A percentile compares a stretch with the other conserved stretches of the same genome.
Conservation (phyloP, 2,888 invertebrate genomes). For the Microctonus aethiopoides region DNA sequence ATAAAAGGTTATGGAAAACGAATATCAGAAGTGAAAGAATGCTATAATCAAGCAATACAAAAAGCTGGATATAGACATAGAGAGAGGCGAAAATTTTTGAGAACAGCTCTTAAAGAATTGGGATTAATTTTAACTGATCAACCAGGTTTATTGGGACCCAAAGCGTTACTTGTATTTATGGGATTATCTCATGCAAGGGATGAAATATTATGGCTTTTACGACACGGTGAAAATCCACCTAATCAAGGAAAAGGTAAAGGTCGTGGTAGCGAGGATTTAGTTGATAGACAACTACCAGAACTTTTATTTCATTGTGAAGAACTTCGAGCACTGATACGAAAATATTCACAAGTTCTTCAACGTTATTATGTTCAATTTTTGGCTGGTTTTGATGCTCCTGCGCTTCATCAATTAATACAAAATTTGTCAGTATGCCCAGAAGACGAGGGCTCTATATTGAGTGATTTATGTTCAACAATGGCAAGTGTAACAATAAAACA, state of each 20-base stretch:
- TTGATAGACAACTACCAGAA: slow-evolving; percentile 96
- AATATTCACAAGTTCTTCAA: slow-evolving; percentile 97
- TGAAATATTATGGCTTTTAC: slow-evolving; percentile 95
- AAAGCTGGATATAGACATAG: slow-evolving; percentile 92
- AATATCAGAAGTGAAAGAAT: slow-evolving; percentile 95
- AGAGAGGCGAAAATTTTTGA: slow-evolving; percentile 94
- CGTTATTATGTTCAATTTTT: slow-evolving; percentile 98
- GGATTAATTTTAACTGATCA: slow-evolving; percentile 96
- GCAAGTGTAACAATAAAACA: slow-evolving; percentile 89
- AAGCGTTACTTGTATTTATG: slow-evolving; percentile 96
- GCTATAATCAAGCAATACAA: slow-evolving; percentile 88
- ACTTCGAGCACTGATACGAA: slow-evolving; percentile 90
- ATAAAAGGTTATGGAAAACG: slow-evolving; percentile 95
- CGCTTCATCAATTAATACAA: slow-evolving; percentile 86
- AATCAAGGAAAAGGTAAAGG: slow-evolving; percentile 83
- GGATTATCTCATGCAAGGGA: slow-evolving; percentile 95
- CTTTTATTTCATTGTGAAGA: slow-evolving; percentile 98
- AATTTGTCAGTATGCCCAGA: slow-evolving; percentile 88
- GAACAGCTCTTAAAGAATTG: slow-evolving; percentile 94
- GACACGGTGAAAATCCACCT: slow-evolving; percentile 97
- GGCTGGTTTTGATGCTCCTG: slow-evolving; percentile 94
- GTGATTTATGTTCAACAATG: slow-evolving; percentile 91
- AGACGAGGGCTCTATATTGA: slow-evolving; percentile 94
- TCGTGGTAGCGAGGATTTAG: slow-evolving; percentile 90
- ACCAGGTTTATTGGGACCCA: slow-evolving; percentile 96